Base-by-base conservation (phyloP, 2,113 vertebrate genomes). In the Ailurus styani region DNA sequence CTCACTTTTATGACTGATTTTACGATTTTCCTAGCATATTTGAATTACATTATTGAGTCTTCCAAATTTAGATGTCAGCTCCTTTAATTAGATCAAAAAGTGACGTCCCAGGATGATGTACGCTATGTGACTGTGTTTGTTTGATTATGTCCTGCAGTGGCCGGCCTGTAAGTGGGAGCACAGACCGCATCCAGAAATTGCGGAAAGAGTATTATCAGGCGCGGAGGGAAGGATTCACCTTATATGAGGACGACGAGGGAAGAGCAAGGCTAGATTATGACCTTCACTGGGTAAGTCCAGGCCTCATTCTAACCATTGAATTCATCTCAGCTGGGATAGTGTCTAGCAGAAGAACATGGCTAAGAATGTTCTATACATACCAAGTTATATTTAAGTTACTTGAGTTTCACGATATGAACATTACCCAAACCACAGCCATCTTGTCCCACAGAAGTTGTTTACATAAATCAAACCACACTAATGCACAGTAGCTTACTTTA, bases 131-230 rank as follows among this genome's bases (percentile, higher is more conserved):
- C 88, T 62, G 64, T 84, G 52, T 87, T 66, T 84, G 54, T 88
- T 55, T 23, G 7, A 37, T 88, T 93, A 37, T 79, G 18, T 94
- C 72, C 87, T 91, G 2, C 87, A 99, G 99, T 95, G 96, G 98
- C 85, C 98, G 94, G 29, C 0, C 98, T 34, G 25, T 86, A 7
- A 95, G 94, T 42, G 98, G 98, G 96, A 99, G 99, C 42, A 98
- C 99, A 83, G 99, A 99, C 72, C 99, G 99, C 8, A 99, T 99
- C 98, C 99, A 99, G 99, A 99, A 99, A 98, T 93, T 99, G 62
- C 98, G 99, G 91, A 99, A 99, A 97, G 99, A 99, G 96, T 99
- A 99, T 98, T 99, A 99, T n/a, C 99, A 99, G 98, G 99, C 99
- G 34, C 99, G 99, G 64, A 96, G 99, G 92, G 99, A 99, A 70